Evolutionary conservation across 2,797 vertebrate genomes (phyloP).

Genomic region (Mus minutoides): DNA sequence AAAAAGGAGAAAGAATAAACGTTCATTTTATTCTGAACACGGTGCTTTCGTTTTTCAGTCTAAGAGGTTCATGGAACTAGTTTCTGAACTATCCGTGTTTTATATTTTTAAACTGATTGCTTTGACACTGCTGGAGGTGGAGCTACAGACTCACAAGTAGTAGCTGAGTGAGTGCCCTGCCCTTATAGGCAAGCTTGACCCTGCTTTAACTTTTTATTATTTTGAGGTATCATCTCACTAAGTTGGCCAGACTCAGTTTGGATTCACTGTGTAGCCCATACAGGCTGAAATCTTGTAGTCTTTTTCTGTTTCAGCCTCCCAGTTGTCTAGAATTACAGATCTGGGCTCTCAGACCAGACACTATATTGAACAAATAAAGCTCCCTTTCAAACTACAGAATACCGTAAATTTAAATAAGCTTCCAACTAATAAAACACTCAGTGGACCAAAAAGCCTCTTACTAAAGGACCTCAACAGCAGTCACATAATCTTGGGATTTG

Average conservation of each 20-base stretch:
- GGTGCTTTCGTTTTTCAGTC: background rate
- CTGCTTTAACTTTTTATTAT: background rate
- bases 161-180: background rate
- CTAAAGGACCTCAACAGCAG: background rate
- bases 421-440: background rate
- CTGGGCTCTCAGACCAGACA: background rate
- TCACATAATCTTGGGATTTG: background rate
- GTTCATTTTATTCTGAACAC: background rate
- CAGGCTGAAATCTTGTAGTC: background rate
- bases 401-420: conserved; percentile 36
- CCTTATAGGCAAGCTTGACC: background rate
- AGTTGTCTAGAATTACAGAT: background rate
- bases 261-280: background rate
- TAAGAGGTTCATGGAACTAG: background rate
- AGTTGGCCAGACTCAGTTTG: background rate
- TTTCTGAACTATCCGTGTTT: background rate
- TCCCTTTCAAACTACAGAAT: background rate
- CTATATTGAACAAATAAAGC: background rate
- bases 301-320: background rate
- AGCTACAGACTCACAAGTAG: background rate
- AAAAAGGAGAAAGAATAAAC: background rate
- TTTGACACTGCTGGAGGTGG: background rate
- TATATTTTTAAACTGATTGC: background rate
- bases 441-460: background rate
- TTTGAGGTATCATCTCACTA: background rate